Percentiles rank a stretch among this genome's conserved stretches.
Conservation (phyloP, 2,113 vertebrate species). For the Australoheros scitulus region DNA sequence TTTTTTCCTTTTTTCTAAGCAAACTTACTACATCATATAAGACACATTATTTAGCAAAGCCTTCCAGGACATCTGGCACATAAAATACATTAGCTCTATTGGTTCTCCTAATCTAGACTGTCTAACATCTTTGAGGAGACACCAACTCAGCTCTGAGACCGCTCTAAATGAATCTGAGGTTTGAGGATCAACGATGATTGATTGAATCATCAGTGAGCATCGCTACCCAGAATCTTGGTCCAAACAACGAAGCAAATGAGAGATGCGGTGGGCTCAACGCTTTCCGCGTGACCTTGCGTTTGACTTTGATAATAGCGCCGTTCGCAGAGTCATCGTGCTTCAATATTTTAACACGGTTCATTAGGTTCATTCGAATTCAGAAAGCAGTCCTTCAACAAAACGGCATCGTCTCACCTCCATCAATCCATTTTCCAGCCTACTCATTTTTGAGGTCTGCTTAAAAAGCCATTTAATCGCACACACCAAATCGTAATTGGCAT, state of each 20-base stretch:
- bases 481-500: conserved; percentile 54
- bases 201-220: neutral
- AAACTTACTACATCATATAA: neutral
- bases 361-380: conserved; percentile 33
- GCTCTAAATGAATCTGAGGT: neutral
- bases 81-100: neutral
- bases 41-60: neutral
- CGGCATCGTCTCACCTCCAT: conserved; percentile 21
- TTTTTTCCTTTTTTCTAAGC: neutral
- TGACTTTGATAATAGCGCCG: conserved; percentile 2
- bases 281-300: conserved; percentile 11
- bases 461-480: conserved; percentile 54
- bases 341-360: conserved; percentile 22
- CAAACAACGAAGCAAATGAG: neutral
- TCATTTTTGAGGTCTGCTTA: conserved; percentile 36
- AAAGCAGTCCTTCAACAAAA: conserved; percentile 30
- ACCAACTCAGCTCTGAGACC: neutral
- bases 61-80: neutral
- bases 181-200: neutral
- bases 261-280: neutral
- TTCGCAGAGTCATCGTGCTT: neutral
- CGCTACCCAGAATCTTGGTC: neutral
- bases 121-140: neutral
- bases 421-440: conserved; percentile 26
- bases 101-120: neutral